phyloP scores from a whole-genome alignment of 2,888 invertebrate genomes.

The Thecophora atra region DNA sequence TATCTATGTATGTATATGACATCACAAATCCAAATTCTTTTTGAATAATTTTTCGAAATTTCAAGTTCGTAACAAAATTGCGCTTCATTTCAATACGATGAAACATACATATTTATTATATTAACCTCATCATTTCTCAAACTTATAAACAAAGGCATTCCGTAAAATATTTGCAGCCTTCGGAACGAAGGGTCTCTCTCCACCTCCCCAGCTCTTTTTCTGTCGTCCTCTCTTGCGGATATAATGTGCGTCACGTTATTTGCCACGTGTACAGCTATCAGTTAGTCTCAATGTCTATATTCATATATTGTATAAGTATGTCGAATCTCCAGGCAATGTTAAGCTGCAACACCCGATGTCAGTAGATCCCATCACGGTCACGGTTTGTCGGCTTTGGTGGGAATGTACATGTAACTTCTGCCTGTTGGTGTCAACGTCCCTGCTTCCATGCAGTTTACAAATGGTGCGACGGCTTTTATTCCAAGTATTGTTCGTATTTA shows the following conservation, averaged over 20 bases:
- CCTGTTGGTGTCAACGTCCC: not conserved
- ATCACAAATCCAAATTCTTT: slow-evolving; percentile 30
- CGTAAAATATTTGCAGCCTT: slow-evolving; percentile 27
- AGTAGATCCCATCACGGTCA: not conserved
- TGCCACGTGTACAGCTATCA: slow-evolving; percentile 30
- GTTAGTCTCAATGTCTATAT: slow-evolving; percentile 46
- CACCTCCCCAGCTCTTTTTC: not conserved
- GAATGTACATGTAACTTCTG: not conserved
- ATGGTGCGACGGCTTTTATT: not conserved
- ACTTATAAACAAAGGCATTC: slow-evolving; percentile 29
- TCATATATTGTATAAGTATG: slow-evolving; percentile 30
- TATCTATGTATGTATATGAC: slow-evolving; percentile 29
- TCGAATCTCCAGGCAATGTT: slow-evolving; percentile 40
- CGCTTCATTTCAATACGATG: slow-evolving; percentile 11
- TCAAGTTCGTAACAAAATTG: slow-evolving; percentile 23
- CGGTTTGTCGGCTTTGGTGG: not conserved
- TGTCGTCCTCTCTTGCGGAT: slow-evolving; percentile 12
- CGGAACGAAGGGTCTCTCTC: not conserved
- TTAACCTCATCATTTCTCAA: slow-evolving; percentile 5
- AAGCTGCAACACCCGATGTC: not conserved
- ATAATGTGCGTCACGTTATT: slow-evolving; percentile 35
- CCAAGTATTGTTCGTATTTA: not conserved
- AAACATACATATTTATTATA: slow-evolving; percentile 7
- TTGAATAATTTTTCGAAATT: not conserved
- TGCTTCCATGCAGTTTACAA: slow-evolving; percentile 17